Conservation (phyloP, 2,888 invertebrate species). For the Pachycephus smyrnensis region DNA sequence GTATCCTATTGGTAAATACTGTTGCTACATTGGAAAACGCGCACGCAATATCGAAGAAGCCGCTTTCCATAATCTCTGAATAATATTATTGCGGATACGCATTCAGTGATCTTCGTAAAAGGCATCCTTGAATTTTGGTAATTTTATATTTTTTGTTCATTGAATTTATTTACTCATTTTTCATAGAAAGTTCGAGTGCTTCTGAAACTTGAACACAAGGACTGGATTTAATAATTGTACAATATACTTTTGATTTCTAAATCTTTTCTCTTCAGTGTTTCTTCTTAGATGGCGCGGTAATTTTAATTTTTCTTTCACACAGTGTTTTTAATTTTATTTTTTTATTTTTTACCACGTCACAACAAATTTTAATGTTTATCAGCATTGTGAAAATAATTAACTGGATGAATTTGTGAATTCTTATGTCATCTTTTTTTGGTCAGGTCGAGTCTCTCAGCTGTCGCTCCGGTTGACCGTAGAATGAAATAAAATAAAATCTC, state of each 20-base stretch:
- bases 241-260: background rate
- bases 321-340: background rate
- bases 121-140: background rate
- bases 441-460: background rate
- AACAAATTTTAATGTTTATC: background rate
- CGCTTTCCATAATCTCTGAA: background rate
- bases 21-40: constrained; percentile 21
- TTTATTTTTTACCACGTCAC: background rate
- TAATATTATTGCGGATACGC: constrained; percentile 1
- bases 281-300: background rate
- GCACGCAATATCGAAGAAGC: background rate
- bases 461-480: background rate
- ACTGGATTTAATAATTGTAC: background rate
- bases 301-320: background rate
- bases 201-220: background rate
- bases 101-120: background rate
- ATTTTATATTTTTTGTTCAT: constrained; percentile 1
- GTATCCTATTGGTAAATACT: constrained; percentile 28
- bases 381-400: background rate
- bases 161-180: background rate
- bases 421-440: background rate
- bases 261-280: background rate
- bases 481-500: background rate
- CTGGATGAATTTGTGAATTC: background rate
- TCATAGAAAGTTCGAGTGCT: background rate